Base-by-base conservation (phyloP, 2,888 invertebrate genomes). In the Yponomeuta cagnagella region DNA sequence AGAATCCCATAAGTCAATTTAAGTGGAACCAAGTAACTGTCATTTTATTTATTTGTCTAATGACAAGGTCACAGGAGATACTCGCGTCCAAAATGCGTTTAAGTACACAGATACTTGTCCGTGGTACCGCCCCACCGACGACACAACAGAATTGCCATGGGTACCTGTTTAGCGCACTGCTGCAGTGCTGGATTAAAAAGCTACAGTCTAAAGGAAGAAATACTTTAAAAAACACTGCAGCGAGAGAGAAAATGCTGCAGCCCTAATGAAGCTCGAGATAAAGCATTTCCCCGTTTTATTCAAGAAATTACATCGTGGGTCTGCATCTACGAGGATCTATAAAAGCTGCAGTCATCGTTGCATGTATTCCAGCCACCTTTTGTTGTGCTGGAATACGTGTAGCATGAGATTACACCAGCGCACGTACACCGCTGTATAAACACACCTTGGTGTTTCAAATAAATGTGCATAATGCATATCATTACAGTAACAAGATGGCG, bases 401-500 rank as follows among this genome's bases (percentile, higher is more conserved):
- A 77, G 43, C 43, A 43, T 43, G 43, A 43, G 5, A 43, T 43
- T 75, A 76, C 76, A 64, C n/a, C n/a, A 58, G 12, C 9, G 31
- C 68, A 71, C 48, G 69, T 63, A 68, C 31, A 58, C 6, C 30
- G 15, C 12, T 33, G 64, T 58, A 76, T 78, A 80, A 78, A 80
- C 76, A 77, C 79, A 84, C 83, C 81, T 80, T 80, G 79, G 81
- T n/a, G 12, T 69, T 52, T 83, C 78, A 87, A 89, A 89, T 87
- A 88, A 89, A 91, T 90, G 89, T 90, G 88, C 91, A 90, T 91
- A 88, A 89, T 90, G 88, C 91, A 90, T 91, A 88, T 89, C 89
- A 90, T 91, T 91, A 91, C 77, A 82, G 82, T 82, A 85, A 86
- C 86, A 82, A 83, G 83, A 86, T 81, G 31, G 82, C 78, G 79